Percentiles rank a stretch among this genome's conserved stretches.
Evolutionary conservation across 2,797 vertebrate species (phyloP).

Genomic region (Rhabdomys pumilio): DNA sequence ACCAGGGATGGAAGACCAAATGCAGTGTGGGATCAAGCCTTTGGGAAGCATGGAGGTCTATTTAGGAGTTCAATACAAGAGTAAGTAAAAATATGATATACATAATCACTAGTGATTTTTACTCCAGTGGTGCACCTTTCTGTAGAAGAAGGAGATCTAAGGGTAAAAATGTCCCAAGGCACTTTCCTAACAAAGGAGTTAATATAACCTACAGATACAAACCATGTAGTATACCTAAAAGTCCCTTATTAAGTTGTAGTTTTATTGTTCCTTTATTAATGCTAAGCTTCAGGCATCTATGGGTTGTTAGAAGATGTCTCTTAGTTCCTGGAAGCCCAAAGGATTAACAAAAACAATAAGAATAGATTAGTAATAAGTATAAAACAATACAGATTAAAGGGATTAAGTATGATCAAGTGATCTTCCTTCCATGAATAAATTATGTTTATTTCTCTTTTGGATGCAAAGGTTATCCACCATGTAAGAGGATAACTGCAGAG

Average conservation of each 20-base stretch:
- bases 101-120: neutral
- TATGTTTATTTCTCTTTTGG: neutral
- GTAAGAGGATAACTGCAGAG: neutral
- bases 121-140: too few relatives aligned
- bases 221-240: neutral
- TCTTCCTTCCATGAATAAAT: neutral
- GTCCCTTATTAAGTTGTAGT: neutral
- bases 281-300: too few relatives aligned
- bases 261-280: neutral
- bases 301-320: neutral
- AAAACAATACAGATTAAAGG: neutral
- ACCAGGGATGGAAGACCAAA: neutral
- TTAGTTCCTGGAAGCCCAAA: neutral
- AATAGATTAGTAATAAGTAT: neutral
- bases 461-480: neutral
- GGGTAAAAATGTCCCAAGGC: too few relatives aligned
- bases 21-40: neutral
- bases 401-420: neutral
- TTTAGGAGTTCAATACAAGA: neutral
- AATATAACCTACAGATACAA: neutral
- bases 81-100: neutral
- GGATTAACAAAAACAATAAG: neutral
- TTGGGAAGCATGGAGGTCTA: neutral
- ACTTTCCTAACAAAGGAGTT: neutral
- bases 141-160: neutral